Base-by-base conservation (phyloP, 2,888 invertebrate species). In the Noctua fimbriata region DNA sequence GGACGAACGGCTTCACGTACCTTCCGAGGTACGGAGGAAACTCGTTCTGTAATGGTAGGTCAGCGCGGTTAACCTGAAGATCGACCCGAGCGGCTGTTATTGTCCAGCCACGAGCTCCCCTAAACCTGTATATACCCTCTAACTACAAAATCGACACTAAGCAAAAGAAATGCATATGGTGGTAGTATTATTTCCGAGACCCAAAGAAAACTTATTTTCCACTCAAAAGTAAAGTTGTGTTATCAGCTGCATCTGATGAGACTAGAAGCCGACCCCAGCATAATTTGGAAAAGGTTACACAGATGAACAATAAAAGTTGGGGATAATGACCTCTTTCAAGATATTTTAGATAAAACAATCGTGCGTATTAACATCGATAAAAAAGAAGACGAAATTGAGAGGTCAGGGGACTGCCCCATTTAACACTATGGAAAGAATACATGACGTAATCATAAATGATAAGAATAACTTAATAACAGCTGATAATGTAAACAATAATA, bases 401-500 rank as follows among this genome's bases (percentile, higher is more conserved):
- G 78, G 49, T 60, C 81, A 67, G 49, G 18, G 44, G 36, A 65
- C 32, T 41, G 69, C 1, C 58, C 83, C n/a, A 70, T 36, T 66
- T 80, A 49, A 7, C 10, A 60, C 28, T 21, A 21, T 16, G 5
- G 36, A 44, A 47, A 55, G 28, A 60, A 44, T 28, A 18, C 2
- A 5, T 83, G 66, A 77, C 83, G 70, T 52, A 24, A 66, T n/a
- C 12, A 44, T 44, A 18, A 41, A 9, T 2, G 79, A 65, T 73
- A 73, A 49, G 9, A 52, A 32, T 21, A 71, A 67, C 14, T 44
- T 24, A 44, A 36, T 32, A 67, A 82, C 58, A 60, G 32, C 21
- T 83, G 66, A 82, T 75, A 82, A 24, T 67, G 9, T 41, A 9
- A 66, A 81, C 28, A 76, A 81, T 63, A 82, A 76, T 69, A 77